These are phyloP conservation scores for Poeciliopsis gracilis DNA, from an alignment of 2,797 vertebrate genomes.

Conservation along the genomic window DNA sequence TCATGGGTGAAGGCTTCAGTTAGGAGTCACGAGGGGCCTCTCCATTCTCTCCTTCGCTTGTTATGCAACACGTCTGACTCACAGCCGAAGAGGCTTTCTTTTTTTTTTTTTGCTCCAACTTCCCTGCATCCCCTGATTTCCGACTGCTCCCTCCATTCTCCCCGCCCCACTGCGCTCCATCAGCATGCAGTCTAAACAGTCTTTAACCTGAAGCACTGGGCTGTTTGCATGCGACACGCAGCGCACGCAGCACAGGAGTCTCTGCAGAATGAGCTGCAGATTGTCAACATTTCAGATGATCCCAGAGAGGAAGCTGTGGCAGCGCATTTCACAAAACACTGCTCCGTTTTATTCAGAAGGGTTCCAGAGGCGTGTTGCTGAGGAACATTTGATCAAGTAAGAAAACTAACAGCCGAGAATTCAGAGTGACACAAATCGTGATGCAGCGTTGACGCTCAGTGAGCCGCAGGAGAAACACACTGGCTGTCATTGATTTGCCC, in stretches of 20 bases:
- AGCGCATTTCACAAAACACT: neutral
- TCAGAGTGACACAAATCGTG: neutral
- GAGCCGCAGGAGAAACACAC: constrained; percentile 23
- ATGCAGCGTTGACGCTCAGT: neutral
- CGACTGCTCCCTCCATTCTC: constrained; percentile 36
- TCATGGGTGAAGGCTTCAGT: neutral
- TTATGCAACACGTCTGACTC: constrained; percentile 80
- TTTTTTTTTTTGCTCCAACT: constrained; percentile 31
- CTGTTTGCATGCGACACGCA: neutral
- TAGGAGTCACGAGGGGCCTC: constrained; percentile 40
- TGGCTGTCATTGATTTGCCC: constrained; percentile 63
- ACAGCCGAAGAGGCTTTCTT: constrained; percentile 56
- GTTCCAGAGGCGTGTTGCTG: neutral
- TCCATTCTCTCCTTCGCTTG: constrained; percentile 35
- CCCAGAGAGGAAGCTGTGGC: neutral
- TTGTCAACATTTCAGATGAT: constrained; percentile 10
- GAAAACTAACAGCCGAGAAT: neutral
- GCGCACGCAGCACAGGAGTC: neutral
- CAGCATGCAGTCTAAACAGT: constrained; percentile 10
- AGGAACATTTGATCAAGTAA: neutral
- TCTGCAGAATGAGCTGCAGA: constrained; percentile 31
- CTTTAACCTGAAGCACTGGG: constrained; percentile 19
- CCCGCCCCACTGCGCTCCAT: constrained; percentile 3
- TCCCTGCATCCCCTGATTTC: constrained; percentile 61
- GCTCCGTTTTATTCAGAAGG: neutral